Percentiles rank a stretch among this genome's conserved stretches.
Conservation (phyloP, 2,888 invertebrate species). For the Chydorus sphaericus region DNA sequence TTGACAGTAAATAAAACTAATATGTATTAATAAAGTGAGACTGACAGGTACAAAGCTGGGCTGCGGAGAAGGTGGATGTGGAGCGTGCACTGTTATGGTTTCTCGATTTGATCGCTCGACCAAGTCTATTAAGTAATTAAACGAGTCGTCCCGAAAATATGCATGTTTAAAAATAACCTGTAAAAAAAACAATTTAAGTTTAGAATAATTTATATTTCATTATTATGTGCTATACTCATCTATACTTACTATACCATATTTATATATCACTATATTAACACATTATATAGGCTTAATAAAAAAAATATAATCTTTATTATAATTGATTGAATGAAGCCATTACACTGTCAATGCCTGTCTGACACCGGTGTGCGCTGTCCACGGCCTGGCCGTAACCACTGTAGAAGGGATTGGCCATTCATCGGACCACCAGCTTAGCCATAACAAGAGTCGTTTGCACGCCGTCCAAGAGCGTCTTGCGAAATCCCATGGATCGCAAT, state of each 20-base stretch:
- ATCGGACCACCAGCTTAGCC: no score
- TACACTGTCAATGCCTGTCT: slow-evolving; percentile 78
- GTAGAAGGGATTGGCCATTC: slow-evolving; percentile 71
- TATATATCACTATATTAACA: no score
- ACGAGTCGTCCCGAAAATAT: no score
- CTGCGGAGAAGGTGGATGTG: slow-evolving; percentile 89
- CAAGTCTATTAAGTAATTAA: slow-evolving; percentile 39
- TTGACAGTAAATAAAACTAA: no score
- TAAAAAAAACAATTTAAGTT: no score
- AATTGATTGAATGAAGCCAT: slow-evolving; percentile 48
- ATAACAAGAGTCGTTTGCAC: slow-evolving; percentile 33
- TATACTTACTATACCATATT: no score
- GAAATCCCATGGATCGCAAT: slow-evolving; percentile 83
- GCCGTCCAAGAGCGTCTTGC: slow-evolving; percentile 52
- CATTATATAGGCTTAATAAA: no score
- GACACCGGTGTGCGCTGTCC: slow-evolving; percentile 69
- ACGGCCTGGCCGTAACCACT: slow-evolving; percentile 78
- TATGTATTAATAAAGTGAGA: no score
- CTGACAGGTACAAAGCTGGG: slow-evolving; percentile 84
- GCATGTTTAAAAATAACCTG: no score
- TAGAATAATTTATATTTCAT: no score
- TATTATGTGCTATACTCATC: no score
- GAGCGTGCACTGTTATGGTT: slow-evolving; percentile 87
- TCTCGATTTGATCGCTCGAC: slow-evolving; percentile 48
- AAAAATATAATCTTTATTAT: no score